phyloP scores from a whole-genome alignment of 1,140 invertebrate species.

The Contarinia nasturtii region DNA sequence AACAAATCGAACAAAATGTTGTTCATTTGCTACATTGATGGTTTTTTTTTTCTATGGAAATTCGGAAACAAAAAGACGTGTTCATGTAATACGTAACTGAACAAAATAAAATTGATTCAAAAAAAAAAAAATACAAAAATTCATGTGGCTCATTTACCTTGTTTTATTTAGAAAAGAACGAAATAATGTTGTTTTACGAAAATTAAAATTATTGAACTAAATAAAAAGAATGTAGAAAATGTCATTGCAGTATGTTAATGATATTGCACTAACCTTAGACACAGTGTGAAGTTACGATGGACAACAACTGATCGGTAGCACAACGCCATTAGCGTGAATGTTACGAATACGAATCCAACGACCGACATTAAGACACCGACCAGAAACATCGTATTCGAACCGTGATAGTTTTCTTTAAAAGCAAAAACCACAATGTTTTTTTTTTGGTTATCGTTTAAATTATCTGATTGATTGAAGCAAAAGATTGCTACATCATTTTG shows the following conservation, averaged over 20 bases:
- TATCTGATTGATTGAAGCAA: too few relatives aligned
- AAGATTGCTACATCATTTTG: too few relatives aligned
- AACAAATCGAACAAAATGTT: too few relatives aligned
- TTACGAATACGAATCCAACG: constrained; percentile 94
- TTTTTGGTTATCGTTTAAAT: too few relatives aligned
- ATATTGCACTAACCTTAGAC: constrained; percentile 76
- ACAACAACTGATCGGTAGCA: constrained; percentile 98
- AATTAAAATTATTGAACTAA: background rate
- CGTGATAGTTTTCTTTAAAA: constrained; percentile 71
- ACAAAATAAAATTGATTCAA: background rate
- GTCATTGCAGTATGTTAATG: constrained; percentile 32
- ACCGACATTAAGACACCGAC: constrained; percentile 94
- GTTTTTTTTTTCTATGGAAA: too few relatives aligned
- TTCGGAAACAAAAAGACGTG: too few relatives aligned
- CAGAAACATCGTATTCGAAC: constrained; percentile 88
- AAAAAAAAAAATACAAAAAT: background rate
- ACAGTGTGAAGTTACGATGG: constrained; percentile 93
- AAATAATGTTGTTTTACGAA: background rate
- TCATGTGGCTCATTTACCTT: background rate
- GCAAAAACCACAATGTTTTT: too few relatives aligned
- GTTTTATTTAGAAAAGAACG: background rate
- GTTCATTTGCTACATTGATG: too few relatives aligned
- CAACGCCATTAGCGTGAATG: constrained; percentile 94
- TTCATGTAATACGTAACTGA: background rate
- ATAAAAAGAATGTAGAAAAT: constrained; percentile 29